A percentile compares a stretch with the other conserved stretches of the same genome.
phyloP scores from a whole-genome alignment of 2,113 vertebrate genomes.

The Planiliza haematocheilus region DNA sequence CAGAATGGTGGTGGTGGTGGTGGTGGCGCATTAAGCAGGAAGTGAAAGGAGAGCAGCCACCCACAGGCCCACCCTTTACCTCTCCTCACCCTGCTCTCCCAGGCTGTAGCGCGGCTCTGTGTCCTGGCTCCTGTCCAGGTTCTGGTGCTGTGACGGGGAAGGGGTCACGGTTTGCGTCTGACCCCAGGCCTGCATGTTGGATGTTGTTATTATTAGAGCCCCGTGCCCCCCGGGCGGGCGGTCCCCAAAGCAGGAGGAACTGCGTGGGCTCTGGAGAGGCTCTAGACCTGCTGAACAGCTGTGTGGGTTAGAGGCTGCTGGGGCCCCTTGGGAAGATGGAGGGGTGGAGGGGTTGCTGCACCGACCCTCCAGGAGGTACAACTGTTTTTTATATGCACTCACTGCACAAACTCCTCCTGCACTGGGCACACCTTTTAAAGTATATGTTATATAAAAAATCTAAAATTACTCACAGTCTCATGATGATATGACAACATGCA shows the following conservation, averaged over 20 bases:
- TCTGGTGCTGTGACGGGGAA: slow-evolving; percentile 85
- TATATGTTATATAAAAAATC: not conserved
- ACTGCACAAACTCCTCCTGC: slow-evolving; percentile 33
- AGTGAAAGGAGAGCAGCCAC: slow-evolving; percentile 73
- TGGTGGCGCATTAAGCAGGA: slow-evolving; percentile 64
- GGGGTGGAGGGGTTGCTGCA: slow-evolving; percentile 42
- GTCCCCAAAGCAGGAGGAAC: slow-evolving; percentile 83
- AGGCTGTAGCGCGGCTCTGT: slow-evolving; percentile 72
- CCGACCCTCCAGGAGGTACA: slow-evolving; percentile 59
- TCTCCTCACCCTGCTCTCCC: slow-evolving; percentile 63
- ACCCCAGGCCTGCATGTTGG: slow-evolving; percentile 88
- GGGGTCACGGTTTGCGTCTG: slow-evolving; percentile 88
- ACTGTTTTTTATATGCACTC: slow-evolving; percentile 27
- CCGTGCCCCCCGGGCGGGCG: slow-evolving; percentile 86
- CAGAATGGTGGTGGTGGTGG: slow-evolving; percentile 31
- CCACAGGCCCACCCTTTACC: slow-evolving; percentile 56
- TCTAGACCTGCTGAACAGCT: slow-evolving; percentile 84
- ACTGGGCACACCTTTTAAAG: slow-evolving; percentile 8
- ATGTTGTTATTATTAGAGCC: slow-evolving; percentile 95
- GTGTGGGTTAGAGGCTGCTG: slow-evolving; percentile 77
- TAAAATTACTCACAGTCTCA: not conserved
- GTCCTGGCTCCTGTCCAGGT: slow-evolving; percentile 86
- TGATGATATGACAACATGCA: not conserved
- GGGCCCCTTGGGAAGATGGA: slow-evolving; percentile 55
- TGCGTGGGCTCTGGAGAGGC: slow-evolving; percentile 74